Conservation (phyloP, 2,888 invertebrate species). For the Erpobdella octoculata region DNA sequence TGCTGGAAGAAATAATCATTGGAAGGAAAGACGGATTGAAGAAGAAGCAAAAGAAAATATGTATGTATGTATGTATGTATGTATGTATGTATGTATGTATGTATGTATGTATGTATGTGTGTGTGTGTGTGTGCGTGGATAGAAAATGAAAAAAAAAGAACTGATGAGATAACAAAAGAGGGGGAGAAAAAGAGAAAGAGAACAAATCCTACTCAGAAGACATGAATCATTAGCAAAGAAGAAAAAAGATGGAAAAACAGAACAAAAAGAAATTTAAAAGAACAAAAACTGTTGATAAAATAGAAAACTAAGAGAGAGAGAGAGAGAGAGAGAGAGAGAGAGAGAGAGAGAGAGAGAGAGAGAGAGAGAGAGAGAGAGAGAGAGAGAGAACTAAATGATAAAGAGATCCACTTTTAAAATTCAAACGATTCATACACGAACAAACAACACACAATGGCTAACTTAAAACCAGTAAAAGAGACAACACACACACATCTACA, state of each 20-base stretch:
- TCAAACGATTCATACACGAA: too few species aligned
- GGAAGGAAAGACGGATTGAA: conserved; percentile 8
- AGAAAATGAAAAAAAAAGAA: not conserved
- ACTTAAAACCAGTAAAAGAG: too few species aligned
- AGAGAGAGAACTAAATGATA: not conserved
- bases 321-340: conserved; percentile 19
- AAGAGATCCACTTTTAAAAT: too few species aligned
- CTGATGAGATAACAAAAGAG: not conserved
- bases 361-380: conserved; percentile 25
- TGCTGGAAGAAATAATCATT: too few species aligned
- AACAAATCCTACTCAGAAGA: not conserved
- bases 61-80: not conserved
- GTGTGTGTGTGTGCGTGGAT: not conserved
- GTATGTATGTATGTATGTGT: conserved; percentile 21
- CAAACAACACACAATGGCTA: too few species aligned
- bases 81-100: conserved; percentile 27
- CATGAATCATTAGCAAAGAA: not conserved
- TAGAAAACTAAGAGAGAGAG: too few species aligned
- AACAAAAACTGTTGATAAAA: too few species aligned
- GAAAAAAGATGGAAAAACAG: too few species aligned
- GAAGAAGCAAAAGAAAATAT: not conserved
- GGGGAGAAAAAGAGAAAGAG: not conserved
- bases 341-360: conserved; percentile 14
- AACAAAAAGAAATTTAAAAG: not conserved
- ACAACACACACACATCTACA: too few species aligned